phyloP scores from a whole-genome alignment of 2,888 invertebrate genomes.

The Polietes domitor region DNA sequence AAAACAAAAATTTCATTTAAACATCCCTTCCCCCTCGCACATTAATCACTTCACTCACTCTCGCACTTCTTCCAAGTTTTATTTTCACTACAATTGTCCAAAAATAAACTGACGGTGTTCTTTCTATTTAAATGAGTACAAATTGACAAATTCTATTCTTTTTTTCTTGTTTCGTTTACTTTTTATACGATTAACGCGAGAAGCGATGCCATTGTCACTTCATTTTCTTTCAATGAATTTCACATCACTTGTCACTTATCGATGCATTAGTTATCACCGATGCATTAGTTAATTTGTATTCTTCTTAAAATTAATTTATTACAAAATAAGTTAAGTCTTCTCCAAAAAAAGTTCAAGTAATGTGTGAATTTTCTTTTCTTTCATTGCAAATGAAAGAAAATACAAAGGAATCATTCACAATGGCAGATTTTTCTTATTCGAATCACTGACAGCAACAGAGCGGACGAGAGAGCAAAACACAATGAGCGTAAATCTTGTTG shows the following conservation, averaged over 20 bases:
- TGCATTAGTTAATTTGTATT: slow-evolving; percentile 29
- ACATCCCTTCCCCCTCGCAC: neutral
- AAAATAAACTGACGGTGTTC: slow-evolving; percentile 64
- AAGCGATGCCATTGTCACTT: slow-evolving; percentile 32
- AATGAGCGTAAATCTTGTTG: neutral
- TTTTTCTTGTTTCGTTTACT: slow-evolving; percentile 52
- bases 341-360: slow-evolving; percentile 29
- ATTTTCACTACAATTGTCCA: slow-evolving; percentile 62
- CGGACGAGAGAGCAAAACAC: neutral
- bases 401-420: slow-evolving; percentile 52
- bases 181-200: slow-evolving; percentile 28
- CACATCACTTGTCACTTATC: neutral
- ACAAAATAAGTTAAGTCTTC: slow-evolving; percentile 34
- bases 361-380: slow-evolving; percentile 42
- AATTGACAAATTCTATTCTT: slow-evolving; percentile 44
- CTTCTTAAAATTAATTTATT: slow-evolving; percentile 33
- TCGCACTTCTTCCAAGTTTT: slow-evolving; percentile 24
- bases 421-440: slow-evolving; percentile 26
- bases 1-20: slow-evolving; percentile 29
- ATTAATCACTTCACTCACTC: neutral
- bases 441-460: slow-evolving; percentile 9
- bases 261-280: slow-evolving; percentile 1
- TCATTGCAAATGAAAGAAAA: slow-evolving; percentile 38
- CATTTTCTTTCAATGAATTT: slow-evolving; percentile 5
- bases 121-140: slow-evolving; percentile 3